These are phyloP conservation scores for Drosophila asahinai DNA, from an alignment of 1,140 invertebrate genomes.

Conservation along the genomic window DNA sequence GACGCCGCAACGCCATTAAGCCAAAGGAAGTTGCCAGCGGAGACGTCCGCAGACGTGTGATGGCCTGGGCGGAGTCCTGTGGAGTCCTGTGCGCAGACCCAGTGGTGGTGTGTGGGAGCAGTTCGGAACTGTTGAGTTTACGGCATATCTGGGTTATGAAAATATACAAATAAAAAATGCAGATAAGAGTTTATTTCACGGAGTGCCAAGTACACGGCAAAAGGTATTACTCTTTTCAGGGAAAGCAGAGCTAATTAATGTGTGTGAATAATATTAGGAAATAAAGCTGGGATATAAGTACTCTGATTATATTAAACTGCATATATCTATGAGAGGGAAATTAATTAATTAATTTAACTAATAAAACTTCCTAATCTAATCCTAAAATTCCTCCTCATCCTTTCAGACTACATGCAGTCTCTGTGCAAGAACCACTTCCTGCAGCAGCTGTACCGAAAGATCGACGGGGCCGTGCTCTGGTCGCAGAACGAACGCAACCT, in stretches of 20 bases:
- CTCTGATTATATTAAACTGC: too few relatives aligned
- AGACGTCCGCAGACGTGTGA: conserved; percentile 35
- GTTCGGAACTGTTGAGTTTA: conserved; percentile 11
- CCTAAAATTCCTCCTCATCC: not conserved
- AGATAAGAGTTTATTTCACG: conserved; percentile 11
- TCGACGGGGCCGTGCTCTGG: conserved; percentile 94
- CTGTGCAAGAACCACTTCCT: conserved; percentile 95
- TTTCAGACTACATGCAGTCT: conserved; percentile 93
- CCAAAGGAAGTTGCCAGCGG: conserved; percentile 44
- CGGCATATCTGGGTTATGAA: conserved; percentile 28
- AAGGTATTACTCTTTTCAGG: not conserved
- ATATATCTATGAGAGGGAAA: too few relatives aligned
- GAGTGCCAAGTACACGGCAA: not conserved
- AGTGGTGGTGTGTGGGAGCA: not conserved
- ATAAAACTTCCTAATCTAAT: not conserved
- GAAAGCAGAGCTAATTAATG: conserved; percentile 19
- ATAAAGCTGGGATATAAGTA: not conserved
- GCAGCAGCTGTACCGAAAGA: conserved; percentile 93
- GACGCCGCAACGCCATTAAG: conserved; percentile 55
- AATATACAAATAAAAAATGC: conserved; percentile 8
- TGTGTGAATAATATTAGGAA: not conserved
- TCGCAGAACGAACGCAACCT: conserved; percentile 95
- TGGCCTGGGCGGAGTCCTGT: not conserved
- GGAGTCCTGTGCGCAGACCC: not conserved
- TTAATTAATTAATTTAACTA: not conserved